phyloP scores from a whole-genome alignment of 2,113 vertebrate species.

The Patagioenas fasciata region DNA sequence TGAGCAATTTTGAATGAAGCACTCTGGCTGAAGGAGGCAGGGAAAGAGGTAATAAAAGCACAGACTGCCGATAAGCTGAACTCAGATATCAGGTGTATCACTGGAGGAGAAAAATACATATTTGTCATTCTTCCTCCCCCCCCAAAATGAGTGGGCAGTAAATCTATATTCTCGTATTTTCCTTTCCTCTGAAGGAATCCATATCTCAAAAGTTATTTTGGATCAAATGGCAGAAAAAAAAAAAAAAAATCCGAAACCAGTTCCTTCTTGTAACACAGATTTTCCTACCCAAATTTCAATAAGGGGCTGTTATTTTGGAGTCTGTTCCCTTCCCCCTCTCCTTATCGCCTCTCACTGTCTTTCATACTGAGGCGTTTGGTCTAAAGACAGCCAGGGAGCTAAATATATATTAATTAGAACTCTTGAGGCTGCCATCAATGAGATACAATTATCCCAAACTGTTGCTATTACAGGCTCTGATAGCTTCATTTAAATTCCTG shows the following conservation, averaged over 20 bases:
- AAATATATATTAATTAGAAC: slow-evolving; percentile 89
- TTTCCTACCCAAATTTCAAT: slow-evolving; percentile 55
- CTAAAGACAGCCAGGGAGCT: slow-evolving; percentile 80
- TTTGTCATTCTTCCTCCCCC: neutral
- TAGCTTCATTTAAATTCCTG: slow-evolving; percentile 88
- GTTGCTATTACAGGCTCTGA: slow-evolving; percentile 82
- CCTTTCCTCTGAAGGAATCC: slow-evolving; percentile 16
- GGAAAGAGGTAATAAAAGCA: slow-evolving; percentile 18
- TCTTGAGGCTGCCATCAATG: slow-evolving; percentile 82
- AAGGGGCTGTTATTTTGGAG: slow-evolving; percentile 57
- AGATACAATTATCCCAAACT: slow-evolving; percentile 85
- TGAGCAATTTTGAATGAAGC: slow-evolving; percentile 65
- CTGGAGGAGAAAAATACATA: neutral
- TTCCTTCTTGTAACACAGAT: slow-evolving; percentile 51
- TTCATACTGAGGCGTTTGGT: slow-evolving; percentile 70
- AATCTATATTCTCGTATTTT: neutral
- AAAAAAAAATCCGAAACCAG: slow-evolving; percentile 31
- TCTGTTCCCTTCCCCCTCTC: slow-evolving; percentile 35
- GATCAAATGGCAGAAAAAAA: neutral
- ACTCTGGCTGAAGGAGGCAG: slow-evolving; percentile 28
- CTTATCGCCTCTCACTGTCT: slow-evolving; percentile 59
- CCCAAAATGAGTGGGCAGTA: slow-evolving; percentile 19
- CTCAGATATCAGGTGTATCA: slow-evolving; percentile 13
- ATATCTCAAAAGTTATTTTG: slow-evolving; percentile 53
- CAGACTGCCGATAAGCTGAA: slow-evolving; percentile 8